Conservation (phyloP, 2,888 invertebrate genomes). For the Melanotus villosus region DNA sequence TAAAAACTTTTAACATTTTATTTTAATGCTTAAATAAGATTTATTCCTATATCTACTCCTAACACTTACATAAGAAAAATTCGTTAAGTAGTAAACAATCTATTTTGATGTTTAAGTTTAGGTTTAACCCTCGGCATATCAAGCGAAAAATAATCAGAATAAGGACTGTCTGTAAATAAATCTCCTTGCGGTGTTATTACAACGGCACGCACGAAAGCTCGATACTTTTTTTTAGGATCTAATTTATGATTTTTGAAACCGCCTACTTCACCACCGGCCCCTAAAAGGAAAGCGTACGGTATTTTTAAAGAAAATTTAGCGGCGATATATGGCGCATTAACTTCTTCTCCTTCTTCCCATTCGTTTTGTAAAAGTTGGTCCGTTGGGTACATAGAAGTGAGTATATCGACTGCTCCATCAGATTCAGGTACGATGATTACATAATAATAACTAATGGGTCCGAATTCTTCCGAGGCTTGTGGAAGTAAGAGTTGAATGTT, state of each 20-base stretch:
- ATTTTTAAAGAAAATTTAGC: conserved; percentile 94
- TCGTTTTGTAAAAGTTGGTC: conserved; percentile 85
- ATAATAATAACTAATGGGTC: conserved; percentile 97
- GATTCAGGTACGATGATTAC: conserved; percentile 96
- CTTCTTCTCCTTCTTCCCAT: conserved; percentile 78
- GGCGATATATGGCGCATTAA: conserved; percentile 91
- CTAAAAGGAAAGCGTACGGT: conserved; percentile 92
- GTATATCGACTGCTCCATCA: conserved; percentile 80
- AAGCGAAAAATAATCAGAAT: conserved; percentile 89
- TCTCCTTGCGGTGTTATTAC: conserved; percentile 96
- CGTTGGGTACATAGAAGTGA: conserved; percentile 91
- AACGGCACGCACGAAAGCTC: conserved; percentile 93
- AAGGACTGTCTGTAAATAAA: conserved; percentile 93
- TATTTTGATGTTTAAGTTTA: neutral
- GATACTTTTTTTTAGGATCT: conserved; percentile 83
- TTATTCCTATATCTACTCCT: no score
- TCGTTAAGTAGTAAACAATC: no score
- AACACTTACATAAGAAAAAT: no score
- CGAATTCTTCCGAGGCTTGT: conserved; percentile 97
- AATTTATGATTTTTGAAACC: conserved; percentile 91
- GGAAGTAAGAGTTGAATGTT: conserved; percentile 91
- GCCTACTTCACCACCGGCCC: conserved; percentile 91
- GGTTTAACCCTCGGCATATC: conserved; percentile 85
- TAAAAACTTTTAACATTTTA: no score
- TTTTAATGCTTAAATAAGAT: no score